Evolutionary conservation across 2,113 vertebrate species (phyloP), one percentile per base, ranked within the genome.

Genomic region (Origma solitaria): DNA sequence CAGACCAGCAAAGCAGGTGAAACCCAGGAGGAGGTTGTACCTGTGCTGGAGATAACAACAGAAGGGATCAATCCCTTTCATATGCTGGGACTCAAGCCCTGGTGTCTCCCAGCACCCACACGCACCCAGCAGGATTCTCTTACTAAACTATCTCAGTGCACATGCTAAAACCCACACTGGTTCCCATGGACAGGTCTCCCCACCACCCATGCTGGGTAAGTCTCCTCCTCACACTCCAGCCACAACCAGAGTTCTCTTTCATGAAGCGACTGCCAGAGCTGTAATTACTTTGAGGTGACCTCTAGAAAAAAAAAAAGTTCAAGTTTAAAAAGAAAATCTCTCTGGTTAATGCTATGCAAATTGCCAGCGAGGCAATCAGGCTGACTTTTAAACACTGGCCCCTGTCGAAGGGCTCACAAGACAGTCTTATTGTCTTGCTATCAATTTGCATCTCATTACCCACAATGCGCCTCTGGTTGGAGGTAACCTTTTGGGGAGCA

Each of bases 381-480:
- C 97, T 97, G 97, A 98, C 98, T 98, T 97, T 95, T 97, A 97
- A 97, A 97, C 97, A 96, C 96, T 97, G 97, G 95, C 83, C 97
- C 97, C 97, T 82, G 82, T 93, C 21, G 86, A 96, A 96, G 94
- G 89, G 95, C 93, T 97, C 97, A 96, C 84, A 95, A 95, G 97
- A 95, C 97, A 96, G 97, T 90, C 97, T 97, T 96, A 98, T 98
- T 98, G 98, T 98, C 97, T 98, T 80, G 93, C 96, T 96, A 96
- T 97, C 98, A 98, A 98, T 98, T 98, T 98, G 96, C 98, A 98
- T 98, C 97, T 98, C 97, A 98, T 98, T 98, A 98, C 98, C 96
- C 98, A 98, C 96, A 97, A 60, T 88, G 84, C 54, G 28, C 88
- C 25, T 37, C 72, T 97, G 77, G 70, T 57, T 94, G 95, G 96